phyloP scores from a whole-genome alignment of 2,888 invertebrate genomes.

The Fragum sueziense region DNA sequence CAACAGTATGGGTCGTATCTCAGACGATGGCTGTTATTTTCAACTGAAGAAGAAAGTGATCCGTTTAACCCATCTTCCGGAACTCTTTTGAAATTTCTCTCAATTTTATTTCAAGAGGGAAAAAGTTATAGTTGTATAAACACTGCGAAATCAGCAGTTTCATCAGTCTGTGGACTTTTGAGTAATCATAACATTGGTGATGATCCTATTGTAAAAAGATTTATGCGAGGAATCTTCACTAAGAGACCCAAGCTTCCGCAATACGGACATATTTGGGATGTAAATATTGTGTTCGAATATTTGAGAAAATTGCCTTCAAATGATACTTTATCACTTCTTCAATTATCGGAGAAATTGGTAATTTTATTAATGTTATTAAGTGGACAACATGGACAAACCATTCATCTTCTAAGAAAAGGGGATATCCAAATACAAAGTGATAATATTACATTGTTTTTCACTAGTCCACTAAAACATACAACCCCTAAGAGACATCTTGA shows the following conservation, averaged over 20 bases:
- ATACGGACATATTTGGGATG: constrained; percentile 1
- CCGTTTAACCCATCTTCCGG: constrained; percentile 2
- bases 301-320: neutral
- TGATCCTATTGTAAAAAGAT: neutral
- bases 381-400: neutral
- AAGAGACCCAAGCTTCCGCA: neutral
- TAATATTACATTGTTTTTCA: neutral
- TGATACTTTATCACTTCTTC: neutral
- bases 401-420: neutral
- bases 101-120: neutral
- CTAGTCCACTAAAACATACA: neutral
- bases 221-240: constrained; percentile 5
- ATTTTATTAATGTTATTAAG: neutral
- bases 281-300: neutral
- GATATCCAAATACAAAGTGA: neutral
- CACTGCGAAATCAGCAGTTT: neutral
- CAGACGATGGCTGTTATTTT: constrained; percentile 3
- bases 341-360: constrained; percentile 1
- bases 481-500: neutral
- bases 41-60: constrained; percentile 9
- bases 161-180: neutral
- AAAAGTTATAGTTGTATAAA: neutral
- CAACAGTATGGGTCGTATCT: neutral
- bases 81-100: neutral
- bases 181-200: neutral